Conservation (phyloP, 2,888 invertebrate genomes). For the Gasteruption jaculator region DNA sequence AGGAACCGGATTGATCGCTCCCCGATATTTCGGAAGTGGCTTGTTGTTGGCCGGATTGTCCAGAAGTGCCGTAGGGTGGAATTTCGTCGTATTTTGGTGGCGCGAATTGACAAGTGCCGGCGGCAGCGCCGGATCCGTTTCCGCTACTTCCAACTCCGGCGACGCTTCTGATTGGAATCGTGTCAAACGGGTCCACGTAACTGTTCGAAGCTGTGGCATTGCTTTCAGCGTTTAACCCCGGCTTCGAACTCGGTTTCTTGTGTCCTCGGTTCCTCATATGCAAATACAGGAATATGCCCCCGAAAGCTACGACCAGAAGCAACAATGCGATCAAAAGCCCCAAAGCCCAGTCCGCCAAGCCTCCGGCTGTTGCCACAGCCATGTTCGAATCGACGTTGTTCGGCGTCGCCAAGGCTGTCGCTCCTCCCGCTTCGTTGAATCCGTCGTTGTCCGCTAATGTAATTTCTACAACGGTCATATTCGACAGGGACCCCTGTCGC, state of each 20-base stretch:
- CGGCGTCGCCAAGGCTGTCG: slow-evolving; percentile 57
- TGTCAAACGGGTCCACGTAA: slow-evolving; percentile 86
- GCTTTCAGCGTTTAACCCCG: slow-evolving; percentile 69
- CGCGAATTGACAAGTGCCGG: slow-evolving; percentile 65
- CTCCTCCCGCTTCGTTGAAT: slow-evolving; percentile 27
- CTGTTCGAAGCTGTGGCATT: slow-evolving; percentile 73
- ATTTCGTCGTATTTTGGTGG: slow-evolving; percentile 91
- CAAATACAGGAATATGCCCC: slow-evolving; percentile 78
- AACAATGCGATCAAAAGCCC: slow-evolving; percentile 81
- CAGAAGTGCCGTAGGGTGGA: slow-evolving; percentile 70
- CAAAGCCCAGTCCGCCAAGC: slow-evolving; percentile 82
- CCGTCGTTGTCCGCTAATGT: slow-evolving; percentile 34
- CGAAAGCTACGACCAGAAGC: slow-evolving; percentile 76
- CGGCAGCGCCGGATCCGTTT: slow-evolving; percentile 38
- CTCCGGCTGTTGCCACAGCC: slow-evolving; percentile 62
- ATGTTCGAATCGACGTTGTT: slow-evolving; percentile 56
- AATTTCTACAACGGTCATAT: slow-evolving; percentile 30
- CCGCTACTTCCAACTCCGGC: slow-evolving; percentile 51
- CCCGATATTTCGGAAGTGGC: slow-evolving; percentile 88
- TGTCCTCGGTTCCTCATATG: slow-evolving; percentile 79
- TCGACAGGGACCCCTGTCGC: slow-evolving; percentile 74
- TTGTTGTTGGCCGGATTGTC: slow-evolving; percentile 61
- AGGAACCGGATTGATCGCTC: slow-evolving; percentile 92
- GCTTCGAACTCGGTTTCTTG: slow-evolving; percentile 70
- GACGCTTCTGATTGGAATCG: slow-evolving; percentile 76